phyloP scores from a whole-genome alignment of 2,797 vertebrate species.

The Periparus ater region DNA sequence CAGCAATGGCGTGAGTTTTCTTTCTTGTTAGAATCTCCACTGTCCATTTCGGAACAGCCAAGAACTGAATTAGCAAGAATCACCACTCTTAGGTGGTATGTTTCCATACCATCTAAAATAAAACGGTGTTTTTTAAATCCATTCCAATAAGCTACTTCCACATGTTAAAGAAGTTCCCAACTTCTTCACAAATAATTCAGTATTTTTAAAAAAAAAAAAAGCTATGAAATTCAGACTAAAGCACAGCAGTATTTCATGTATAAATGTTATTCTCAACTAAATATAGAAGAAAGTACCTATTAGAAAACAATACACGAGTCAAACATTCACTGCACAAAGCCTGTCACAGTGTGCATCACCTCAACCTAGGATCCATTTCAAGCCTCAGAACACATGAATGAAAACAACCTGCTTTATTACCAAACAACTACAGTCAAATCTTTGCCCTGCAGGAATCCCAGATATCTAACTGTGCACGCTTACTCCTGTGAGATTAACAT shows the following conservation, averaged over 20 bases:
- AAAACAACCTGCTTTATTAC: background rate
- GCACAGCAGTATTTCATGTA: background rate
- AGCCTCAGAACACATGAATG: background rate
- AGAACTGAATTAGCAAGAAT: conserved; percentile 5
- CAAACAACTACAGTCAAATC: background rate
- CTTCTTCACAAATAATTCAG: background rate
- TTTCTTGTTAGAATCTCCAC: background rate
- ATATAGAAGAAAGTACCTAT: background rate
- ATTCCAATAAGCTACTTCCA: background rate
- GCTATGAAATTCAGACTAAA: background rate
- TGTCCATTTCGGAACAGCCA: background rate
- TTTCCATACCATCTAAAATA: background rate
- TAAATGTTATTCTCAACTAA: background rate
- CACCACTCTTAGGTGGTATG: background rate
- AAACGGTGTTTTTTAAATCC: background rate
- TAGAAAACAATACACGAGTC: background rate
- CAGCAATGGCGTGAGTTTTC: background rate
- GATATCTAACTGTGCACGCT: background rate
- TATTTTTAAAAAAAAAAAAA: background rate
- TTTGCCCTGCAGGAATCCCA: background rate
- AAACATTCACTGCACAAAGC: background rate
- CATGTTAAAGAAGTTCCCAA: background rate
- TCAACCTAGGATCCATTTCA: background rate
- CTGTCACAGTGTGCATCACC: background rate
- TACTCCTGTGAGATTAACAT: background rate